phyloP scores from a whole-genome alignment of 2,113 vertebrate species.

The Aptenodytes forsteri region DNA sequence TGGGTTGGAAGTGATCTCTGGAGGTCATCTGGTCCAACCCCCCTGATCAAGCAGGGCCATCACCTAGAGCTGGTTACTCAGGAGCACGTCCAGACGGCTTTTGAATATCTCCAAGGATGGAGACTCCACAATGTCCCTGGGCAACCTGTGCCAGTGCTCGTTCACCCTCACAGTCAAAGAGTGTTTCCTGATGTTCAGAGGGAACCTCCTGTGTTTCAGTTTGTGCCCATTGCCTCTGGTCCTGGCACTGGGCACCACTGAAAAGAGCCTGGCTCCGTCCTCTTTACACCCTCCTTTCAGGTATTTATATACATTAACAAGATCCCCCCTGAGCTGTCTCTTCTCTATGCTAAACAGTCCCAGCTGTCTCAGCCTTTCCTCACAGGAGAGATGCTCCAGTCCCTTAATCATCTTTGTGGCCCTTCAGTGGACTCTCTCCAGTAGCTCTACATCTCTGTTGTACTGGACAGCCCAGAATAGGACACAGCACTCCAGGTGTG shows the following conservation, averaged over 20 bases:
- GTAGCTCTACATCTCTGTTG: background rate
- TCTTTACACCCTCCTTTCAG: background rate
- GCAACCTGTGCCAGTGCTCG: background rate
- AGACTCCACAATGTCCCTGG: background rate
- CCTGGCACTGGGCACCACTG: background rate
- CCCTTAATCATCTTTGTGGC: background rate
- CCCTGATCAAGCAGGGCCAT: background rate
- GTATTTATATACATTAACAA: background rate
- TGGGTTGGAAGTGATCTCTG: background rate
- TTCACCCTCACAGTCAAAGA: background rate
- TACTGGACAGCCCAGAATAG: background rate
- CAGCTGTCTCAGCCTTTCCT: background rate
- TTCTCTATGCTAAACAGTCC: background rate
- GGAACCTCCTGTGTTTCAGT: background rate
- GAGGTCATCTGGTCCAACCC: background rate
- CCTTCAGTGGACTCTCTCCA: background rate
- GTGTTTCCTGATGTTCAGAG: background rate
- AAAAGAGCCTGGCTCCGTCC: background rate
- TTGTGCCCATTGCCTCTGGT: background rate
- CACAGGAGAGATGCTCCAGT: background rate
- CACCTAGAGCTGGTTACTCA: background rate
- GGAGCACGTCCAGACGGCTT: background rate
- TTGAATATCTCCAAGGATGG: background rate
- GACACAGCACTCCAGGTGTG: background rate
- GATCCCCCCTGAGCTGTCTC: fast-evolving